A percentile compares a stretch with the other conserved stretches of the same genome.
Conservation (phyloP, 2,113 vertebrate species). For the Trachemys scripta region DNA sequence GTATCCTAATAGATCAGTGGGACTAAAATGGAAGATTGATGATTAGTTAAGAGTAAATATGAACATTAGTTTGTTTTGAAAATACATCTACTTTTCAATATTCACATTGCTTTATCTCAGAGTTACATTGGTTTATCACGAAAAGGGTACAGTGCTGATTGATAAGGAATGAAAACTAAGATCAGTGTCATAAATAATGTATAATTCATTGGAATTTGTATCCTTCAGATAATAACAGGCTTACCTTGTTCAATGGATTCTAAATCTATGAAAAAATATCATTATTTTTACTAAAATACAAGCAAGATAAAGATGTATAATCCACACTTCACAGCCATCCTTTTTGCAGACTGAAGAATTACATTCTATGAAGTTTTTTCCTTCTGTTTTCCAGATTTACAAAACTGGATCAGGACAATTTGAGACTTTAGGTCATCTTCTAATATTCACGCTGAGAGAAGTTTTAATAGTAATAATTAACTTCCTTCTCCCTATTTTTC, state of each 20-base stretch:
- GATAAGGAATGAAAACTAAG: not conserved
- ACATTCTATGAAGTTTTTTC: not conserved
- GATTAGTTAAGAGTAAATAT: not conserved
- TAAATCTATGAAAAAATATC: not conserved
- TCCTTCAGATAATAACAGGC: not conserved
- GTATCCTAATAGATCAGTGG: not conserved
- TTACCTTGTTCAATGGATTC: not conserved
- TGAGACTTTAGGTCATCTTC: not conserved
- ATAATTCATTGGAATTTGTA: slow-evolving; percentile 21
- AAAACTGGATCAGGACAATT: not conserved
- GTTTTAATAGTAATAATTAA: not conserved
- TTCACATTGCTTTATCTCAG: not conserved
- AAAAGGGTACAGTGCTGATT: not conserved
- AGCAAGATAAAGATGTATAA: not conserved
- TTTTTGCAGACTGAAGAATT: slow-evolving; percentile 1
- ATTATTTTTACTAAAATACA: not conserved
- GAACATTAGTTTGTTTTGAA: slow-evolving; percentile 29
- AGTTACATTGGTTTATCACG: slow-evolving; percentile 18
- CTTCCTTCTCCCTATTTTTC: not conserved
- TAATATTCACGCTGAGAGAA: not conserved
- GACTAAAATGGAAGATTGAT: not conserved
- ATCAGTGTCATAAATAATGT: slow-evolving; percentile 35
- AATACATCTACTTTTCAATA: not conserved
- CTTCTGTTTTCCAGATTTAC: not conserved
- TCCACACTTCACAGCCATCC: not conserved